Evolutionary conservation across 2,797 vertebrate genomes (phyloP), one percentile per base, ranked within the genome.

Genomic region (Artibeus jamaicensis): DNA sequence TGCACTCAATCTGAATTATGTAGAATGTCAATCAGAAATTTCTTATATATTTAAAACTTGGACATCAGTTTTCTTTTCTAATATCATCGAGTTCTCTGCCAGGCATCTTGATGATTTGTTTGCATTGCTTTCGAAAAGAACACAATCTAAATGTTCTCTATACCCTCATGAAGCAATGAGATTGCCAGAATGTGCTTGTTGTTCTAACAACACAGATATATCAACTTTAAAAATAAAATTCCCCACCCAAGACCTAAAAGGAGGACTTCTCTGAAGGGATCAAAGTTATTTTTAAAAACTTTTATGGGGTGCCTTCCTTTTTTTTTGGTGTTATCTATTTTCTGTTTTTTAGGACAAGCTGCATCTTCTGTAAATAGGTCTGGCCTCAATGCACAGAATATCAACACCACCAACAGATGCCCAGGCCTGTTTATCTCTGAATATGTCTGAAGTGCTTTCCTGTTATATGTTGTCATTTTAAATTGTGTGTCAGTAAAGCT

Each of bases 401-500:
- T 95, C 96, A 95, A 94, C 93, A 96, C 42, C 83, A 92, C 89
- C 97, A 97, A 95, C 96, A 97, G 92, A 97, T 95, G 97, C 97
- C 97, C 97, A 97, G 96, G 97, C 97, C 96, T 79, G 6, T 93
- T 96, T 62, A 70, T 98, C 97, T 98, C 96, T 95, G 95, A 87
- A 91, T 97, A 92, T 88, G 94, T 98, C 97, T 98, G 19, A 37
- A 94, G 95, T 95, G 92, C 83, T 97, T 97, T 97, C 96, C 97
- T 98, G 95, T 98, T 78, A 48, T 95, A 39, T 96, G 95, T 97
- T 97, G 97, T 98, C 97, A 97, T 98, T 98, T 98, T 98, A 95
- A 97, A 98, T 97, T 95, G 97, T 96, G 88, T 98, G 97, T 98
- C 97, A 98, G 96, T 98, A 97, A 98, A 97, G 93, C 98, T 98